Evolutionary conservation across 2,113 vertebrate species (phyloP).

Genomic region (Gopherus flavomarginatus): DNA sequence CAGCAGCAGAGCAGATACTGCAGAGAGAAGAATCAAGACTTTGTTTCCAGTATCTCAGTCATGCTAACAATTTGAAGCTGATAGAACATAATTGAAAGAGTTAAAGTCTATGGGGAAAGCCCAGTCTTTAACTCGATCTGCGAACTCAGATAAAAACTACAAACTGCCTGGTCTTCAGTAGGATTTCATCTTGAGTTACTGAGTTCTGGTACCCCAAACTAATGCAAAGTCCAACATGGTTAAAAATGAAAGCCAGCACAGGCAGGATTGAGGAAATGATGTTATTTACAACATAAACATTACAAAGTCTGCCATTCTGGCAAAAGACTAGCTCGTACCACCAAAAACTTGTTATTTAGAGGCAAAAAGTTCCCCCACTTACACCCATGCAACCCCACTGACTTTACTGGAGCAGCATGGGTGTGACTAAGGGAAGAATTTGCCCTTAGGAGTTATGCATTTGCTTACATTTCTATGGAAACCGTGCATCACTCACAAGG

Average conservation of each 20-base stretch:
- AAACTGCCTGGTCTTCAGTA: background rate
- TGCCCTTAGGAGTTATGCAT: constrained; percentile 23
- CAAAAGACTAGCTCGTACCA: constrained; percentile 28
- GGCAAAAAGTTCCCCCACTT: background rate
- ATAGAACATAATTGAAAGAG: background rate
- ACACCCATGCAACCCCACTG: background rate
- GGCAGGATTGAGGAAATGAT: background rate
- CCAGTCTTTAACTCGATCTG: background rate
- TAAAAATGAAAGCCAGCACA: constrained; percentile 26
- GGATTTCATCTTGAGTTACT: background rate
- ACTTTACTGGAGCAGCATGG: background rate
- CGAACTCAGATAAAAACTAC: background rate
- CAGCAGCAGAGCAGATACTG: background rate
- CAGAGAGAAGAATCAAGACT: background rate
- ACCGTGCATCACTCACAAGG: constrained; percentile 25
- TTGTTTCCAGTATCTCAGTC: background rate
- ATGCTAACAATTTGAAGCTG: background rate
- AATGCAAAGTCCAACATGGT: rapidly evolving
- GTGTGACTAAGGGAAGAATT: background rate
- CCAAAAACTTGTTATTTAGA: constrained; percentile 54
- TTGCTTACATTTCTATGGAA: constrained; percentile 61
- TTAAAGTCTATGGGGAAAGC: background rate
- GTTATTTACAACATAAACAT: background rate
- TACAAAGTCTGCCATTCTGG: background rate
- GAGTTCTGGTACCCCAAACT: constrained; percentile 1